Evolutionary conservation across 2,113 vertebrate genomes (phyloP), one percentile per base, ranked within the genome.

Genomic region (Nibea albiflora): DNA sequence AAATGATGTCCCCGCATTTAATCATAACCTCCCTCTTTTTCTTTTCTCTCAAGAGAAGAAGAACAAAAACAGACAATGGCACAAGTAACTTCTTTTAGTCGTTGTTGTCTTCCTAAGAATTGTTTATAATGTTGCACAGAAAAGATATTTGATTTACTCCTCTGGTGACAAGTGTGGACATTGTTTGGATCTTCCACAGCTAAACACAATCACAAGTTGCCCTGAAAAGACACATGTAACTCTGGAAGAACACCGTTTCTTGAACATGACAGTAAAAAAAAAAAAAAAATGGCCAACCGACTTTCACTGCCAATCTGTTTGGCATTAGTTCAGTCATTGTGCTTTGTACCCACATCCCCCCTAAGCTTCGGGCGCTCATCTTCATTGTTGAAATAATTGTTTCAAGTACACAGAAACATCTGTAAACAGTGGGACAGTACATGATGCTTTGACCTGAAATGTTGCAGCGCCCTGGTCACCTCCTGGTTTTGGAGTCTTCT

Each of bases 401-500:
- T 88, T 61, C 22, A 47, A 39, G 24, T 57, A 67, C 28, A 39
- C 11, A 64, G 20, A 49, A 52, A 56, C 44, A 61, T 60, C 16
- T 67, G 49, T 39, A 53, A 73, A 70, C 74, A 28, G 1, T 11
- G 12, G 24, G 52, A 81, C 35, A 9, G 58, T 24, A 42, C 28
- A 14, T 35, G 39, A 10, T 8, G n/a, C 63, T 82, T 17, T 81
- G 64, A 73, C 86, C 79, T 58, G 54, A 77, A 70, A 62, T 19
- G 28, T 76, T 22, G 11, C 10, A 0, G 39, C 16, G 10, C 12
- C 39, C n/a, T 46, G 75, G 83, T 87, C 71, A 76, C 84, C 78
- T 81, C 80, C 77, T 79, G 60, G 22, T 76, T 76, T 81, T 72
- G 53, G 42, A 74, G 12, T 61, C n/a, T 61, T 72, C 64, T 75